Evolutionary conservation across 2,797 vertebrate genomes (phyloP).

Genomic region (Ceyx erithaca): DNA sequence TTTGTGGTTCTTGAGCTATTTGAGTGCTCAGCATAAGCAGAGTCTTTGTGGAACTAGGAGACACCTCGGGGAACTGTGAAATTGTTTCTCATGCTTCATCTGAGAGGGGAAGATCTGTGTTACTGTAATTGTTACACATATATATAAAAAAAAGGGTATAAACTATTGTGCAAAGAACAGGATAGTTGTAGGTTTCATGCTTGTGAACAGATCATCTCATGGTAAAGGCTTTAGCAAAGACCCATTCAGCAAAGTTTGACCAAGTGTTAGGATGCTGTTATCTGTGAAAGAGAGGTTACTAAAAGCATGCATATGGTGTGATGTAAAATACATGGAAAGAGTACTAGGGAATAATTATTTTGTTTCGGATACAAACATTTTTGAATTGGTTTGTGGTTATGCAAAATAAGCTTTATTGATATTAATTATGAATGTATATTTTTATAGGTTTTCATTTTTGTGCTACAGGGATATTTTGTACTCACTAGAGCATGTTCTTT

Average conservation of each 20-base stretch:
- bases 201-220: accelerated
- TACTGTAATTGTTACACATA: not conserved
- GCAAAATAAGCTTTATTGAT: not conserved
- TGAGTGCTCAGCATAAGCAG: not conserved
- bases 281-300: not conserved
- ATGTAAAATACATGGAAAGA: not conserved
- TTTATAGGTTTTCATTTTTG: not conserved
- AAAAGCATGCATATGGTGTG: not conserved
- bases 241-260: not conserved
- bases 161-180: not conserved
- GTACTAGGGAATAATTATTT: not conserved
- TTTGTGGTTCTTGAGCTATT: not conserved
- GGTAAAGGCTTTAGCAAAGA: not conserved
- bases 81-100: not conserved
- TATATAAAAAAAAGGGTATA: not conserved
- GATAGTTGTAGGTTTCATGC: not conserved
- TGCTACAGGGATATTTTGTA: not conserved
- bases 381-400: not conserved
- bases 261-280: not conserved
- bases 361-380: accelerated
- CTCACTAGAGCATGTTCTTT: not conserved
- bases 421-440: not conserved
- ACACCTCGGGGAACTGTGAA: not conserved
- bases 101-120: accelerated
- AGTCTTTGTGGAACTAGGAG: not conserved